Percentiles rank a stretch among this genome's conserved stretches.
Evolutionary conservation across 2,113 vertebrate species (phyloP).

Genomic region (Cyprinus carpio): DNA sequence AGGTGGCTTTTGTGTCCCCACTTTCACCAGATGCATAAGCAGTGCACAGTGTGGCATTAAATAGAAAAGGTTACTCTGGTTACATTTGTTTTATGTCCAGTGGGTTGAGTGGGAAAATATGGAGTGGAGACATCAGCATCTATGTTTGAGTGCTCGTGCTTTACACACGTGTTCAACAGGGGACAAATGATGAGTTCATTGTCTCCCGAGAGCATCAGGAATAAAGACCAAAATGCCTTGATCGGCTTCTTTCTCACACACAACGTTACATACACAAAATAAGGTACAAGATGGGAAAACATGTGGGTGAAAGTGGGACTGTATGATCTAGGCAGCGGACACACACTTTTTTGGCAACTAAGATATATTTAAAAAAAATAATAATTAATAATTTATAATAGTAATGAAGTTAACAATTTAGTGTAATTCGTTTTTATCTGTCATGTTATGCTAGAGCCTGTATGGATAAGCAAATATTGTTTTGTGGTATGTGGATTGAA

Average conservation of each 20-base stretch:
- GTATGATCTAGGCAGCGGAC: not conserved
- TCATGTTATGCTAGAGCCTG: not conserved
- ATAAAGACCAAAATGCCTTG: conserved; percentile 10
- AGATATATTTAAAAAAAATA: not conserved
- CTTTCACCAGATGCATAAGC: not conserved
- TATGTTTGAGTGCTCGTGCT: not conserved
- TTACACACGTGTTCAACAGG: not conserved
- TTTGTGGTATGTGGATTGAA: not conserved
- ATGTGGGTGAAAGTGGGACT: not conserved
- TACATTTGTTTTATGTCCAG: not conserved
- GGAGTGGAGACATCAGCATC: not conserved
- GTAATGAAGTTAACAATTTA: not conserved
- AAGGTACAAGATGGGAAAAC: not conserved
- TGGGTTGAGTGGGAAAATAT: not conserved
- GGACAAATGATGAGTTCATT: not conserved
- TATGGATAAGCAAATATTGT: no score
- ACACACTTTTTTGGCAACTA: not conserved
- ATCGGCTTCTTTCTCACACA: not conserved
- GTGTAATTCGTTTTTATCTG: not conserved
- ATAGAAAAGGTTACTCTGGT: not conserved
- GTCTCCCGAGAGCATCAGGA: not conserved
- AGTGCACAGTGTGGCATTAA: not conserved
- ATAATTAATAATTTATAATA: no score
- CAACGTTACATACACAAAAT: not conserved
- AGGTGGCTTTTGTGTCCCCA: not conserved